Conservation (phyloP, 2,797 vertebrate genomes). For the Trichosurus vulpecula region DNA sequence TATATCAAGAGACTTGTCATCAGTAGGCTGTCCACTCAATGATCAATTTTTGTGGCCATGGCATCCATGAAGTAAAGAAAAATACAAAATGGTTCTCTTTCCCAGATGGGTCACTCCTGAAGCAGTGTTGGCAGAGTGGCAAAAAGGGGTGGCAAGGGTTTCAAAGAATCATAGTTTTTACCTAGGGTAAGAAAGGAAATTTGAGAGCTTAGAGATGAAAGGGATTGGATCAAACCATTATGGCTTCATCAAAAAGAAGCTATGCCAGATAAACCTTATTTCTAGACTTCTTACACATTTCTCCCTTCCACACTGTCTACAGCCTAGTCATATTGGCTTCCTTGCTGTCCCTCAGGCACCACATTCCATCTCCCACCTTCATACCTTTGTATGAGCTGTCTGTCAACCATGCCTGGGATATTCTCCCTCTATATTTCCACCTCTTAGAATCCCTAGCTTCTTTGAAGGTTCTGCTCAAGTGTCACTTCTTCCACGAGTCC, state of each 20-base stretch:
- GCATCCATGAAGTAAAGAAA: neutral
- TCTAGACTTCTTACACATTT: neutral
- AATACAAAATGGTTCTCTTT: neutral
- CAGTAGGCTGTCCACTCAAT: neutral
- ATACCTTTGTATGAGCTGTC: neutral
- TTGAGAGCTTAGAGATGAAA: no score
- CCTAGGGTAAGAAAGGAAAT: neutral
- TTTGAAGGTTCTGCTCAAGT: neutral
- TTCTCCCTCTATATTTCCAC: no score
- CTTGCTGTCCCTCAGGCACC: neutral
- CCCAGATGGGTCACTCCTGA: no score
- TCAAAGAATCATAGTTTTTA: neutral
- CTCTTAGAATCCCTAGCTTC: neutral
- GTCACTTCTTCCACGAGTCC: neutral
- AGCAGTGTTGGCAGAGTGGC: neutral
- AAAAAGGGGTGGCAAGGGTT: neutral
- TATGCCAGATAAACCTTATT: neutral
- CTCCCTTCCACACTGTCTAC: neutral
- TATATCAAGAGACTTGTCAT: neutral
- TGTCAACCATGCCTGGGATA: neutral
- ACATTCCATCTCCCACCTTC: neutral
- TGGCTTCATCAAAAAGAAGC: neutral
- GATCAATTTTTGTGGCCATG: neutral
- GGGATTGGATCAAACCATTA: neutral
- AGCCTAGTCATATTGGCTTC: no score